These are phyloP conservation scores for Drosophila oshimai DNA, from an alignment of 1,140 invertebrate genomes.

Conservation along the genomic window DNA sequence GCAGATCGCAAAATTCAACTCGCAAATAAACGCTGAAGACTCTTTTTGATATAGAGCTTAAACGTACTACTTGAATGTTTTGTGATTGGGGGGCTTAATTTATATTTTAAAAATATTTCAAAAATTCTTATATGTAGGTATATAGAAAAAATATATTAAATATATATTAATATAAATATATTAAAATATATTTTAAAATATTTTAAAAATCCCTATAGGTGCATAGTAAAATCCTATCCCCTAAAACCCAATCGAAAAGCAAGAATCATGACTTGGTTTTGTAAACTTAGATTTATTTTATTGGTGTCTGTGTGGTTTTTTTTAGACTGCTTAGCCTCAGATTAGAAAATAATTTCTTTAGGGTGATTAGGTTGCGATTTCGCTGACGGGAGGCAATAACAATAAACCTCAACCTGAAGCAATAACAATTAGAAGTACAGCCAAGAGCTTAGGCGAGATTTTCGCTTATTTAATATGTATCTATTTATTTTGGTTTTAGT, in stretches of 20 bases:
- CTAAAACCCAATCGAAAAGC: neutral
- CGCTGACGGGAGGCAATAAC: constrained; percentile 2
- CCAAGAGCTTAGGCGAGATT: constrained; percentile 23
- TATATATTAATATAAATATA: neutral
- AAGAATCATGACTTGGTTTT: neutral
- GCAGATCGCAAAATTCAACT: constrained; percentile 26
- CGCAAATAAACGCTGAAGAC: constrained; percentile 40
- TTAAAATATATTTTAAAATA: neutral
- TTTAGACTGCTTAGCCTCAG: neutral
- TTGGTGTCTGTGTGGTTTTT: constrained; percentile 12
- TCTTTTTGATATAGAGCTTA: constrained; percentile 31
- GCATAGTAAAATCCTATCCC: no score
- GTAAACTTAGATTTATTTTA: constrained; percentile 46
- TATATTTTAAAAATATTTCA: no score
- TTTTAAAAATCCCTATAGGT: no score
- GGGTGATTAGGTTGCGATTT: neutral
- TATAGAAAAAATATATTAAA: neutral
- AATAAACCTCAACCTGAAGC: constrained; percentile 33
- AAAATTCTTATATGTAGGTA: no score
- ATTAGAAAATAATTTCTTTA: constrained; percentile 11
- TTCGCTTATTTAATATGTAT: neutral
- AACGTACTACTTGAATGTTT: neutral
- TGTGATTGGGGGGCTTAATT: no score
- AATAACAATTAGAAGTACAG: constrained; percentile 41
- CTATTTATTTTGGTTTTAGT: neutral